Base-by-base conservation (phyloP, 2,113 vertebrate genomes). In the Atherinomorus stipes region DNA sequence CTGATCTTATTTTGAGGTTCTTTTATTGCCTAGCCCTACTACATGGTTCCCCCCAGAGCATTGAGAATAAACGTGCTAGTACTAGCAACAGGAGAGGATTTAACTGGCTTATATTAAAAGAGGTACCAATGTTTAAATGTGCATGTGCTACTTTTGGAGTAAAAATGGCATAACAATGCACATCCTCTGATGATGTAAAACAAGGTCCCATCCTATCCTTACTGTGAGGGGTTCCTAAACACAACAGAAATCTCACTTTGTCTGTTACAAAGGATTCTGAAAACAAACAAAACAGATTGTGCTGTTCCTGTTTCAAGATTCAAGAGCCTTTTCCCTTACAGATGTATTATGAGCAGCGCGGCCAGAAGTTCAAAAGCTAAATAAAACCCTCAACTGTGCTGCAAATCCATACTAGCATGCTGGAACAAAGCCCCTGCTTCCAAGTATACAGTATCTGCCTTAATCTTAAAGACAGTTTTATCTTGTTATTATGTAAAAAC, bases 281-380 rank as follows among this genome's bases (percentile, higher is more conserved):
- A 23, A 74, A 38, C 19, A 25, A 58, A 22, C 47, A 16, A 38
- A 4, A 19, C 4, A 34, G 31, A 34, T 34, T 8, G 31, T 7
- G 31, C 31, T 12, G 42, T 44, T 67, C 15, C 42, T 21, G 13
- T 58, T 44, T 50, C 25, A 28, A 0, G 6, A 7, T 58, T 68
- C 7, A 23, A 23, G 40, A 67, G 45, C 34, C 8, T 0, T 38
- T 58, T 57, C 3, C 21, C n/a, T 21, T 12, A 70, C 4, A 42
- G 34, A 40, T 47, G 16, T 40, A 10, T 6, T 50, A 23, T 40
- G 23, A 65, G 42, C 25, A 18, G 12, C 19, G 25, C 25, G 18
- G 15, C 61, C 22, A 19, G 61, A 66, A 51, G 44, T 64, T 74
- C 47, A 37, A 78, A 79, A 59, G 50, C 58, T 38, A 26, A 44